phyloP scores from a whole-genome alignment of 1,140 invertebrate species.

The Achatina immaculata region DNA sequence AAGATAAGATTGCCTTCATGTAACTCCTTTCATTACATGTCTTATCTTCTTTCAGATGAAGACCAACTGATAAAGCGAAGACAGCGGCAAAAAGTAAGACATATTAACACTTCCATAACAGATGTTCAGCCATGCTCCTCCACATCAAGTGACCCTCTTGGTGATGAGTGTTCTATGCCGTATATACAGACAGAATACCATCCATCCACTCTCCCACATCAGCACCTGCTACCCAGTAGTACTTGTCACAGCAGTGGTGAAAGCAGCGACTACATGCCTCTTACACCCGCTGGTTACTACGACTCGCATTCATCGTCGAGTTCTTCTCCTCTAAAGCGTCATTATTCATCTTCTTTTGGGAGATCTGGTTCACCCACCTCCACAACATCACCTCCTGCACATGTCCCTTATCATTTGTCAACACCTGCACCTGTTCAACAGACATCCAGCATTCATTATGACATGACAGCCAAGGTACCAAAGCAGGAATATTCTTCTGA shows the following conservation, averaged over 20 bases:
- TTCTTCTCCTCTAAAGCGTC: constrained; percentile 10
- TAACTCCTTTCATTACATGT: no score
- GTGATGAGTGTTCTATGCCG: not conserved
- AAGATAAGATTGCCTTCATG: no score
- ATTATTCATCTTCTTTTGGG: not conserved
- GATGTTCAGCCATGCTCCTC: constrained; percentile 37
- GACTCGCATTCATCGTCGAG: constrained; percentile 3
- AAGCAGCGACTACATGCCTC: constrained; percentile 15
- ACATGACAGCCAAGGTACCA: not conserved
- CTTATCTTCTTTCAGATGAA: constrained; percentile 45
- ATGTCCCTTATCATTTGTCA: not conserved
- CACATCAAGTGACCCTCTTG: constrained; percentile 25
- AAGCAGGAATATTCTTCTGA: constrained; percentile 21
- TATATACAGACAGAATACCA: not conserved
- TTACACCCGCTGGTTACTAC: not conserved
- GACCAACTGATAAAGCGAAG: constrained; percentile 57
- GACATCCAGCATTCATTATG: not conserved
- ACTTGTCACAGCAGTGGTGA: not conserved
- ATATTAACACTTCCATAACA: not conserved
- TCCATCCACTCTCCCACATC: not conserved
- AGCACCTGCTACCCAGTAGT: not conserved
- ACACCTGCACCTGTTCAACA: not conserved
- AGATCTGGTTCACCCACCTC: constrained; percentile 33
- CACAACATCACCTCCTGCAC: constrained; percentile 7
- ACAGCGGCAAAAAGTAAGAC: constrained; percentile 27